phyloP scores from a whole-genome alignment of 2,797 vertebrate species.

The Scolopax rusticola region DNA sequence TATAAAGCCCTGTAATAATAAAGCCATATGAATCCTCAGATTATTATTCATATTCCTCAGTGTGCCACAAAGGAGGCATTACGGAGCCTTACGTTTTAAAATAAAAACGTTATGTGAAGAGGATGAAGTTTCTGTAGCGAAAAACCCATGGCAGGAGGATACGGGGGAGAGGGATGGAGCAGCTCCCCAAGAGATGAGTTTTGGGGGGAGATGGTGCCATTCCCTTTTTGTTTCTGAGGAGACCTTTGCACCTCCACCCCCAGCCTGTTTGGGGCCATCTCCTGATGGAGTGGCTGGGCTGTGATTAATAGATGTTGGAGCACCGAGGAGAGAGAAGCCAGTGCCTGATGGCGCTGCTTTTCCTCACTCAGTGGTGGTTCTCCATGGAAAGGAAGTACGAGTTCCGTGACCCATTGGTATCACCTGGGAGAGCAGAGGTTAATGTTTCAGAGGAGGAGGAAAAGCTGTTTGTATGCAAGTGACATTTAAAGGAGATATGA shows the following conservation, averaged over 20 bases:
- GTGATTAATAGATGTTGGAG: not conserved
- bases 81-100: conserved; percentile 32
- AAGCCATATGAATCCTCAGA: conserved; percentile 31
- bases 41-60: conserved; percentile 49
- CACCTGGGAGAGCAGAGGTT: conserved; percentile 55
- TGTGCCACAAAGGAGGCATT: conserved; percentile 50
- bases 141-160: not conserved
- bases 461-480: conserved; percentile 43
- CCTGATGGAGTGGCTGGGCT: not conserved
- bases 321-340: not conserved
- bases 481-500: conserved; percentile 17
- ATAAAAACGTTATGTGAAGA: conserved; percentile 27
- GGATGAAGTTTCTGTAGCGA: conserved; percentile 2
- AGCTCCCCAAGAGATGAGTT: not conserved
- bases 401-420: not conserved
- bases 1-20: conserved; percentile 52
- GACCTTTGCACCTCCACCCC: not conserved
- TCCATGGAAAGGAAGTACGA: not conserved
- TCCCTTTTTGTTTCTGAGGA: not conserved
- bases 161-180: not conserved
- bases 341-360: not conserved
- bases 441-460: conserved; percentile 45
- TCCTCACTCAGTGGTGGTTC: not conserved
- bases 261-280: not conserved
- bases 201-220: not conserved